A percentile compares a stretch with the other conserved stretches of the same genome.
Conservation (phyloP, 2,888 invertebrate species). For the Trimorus sp. region DNA sequence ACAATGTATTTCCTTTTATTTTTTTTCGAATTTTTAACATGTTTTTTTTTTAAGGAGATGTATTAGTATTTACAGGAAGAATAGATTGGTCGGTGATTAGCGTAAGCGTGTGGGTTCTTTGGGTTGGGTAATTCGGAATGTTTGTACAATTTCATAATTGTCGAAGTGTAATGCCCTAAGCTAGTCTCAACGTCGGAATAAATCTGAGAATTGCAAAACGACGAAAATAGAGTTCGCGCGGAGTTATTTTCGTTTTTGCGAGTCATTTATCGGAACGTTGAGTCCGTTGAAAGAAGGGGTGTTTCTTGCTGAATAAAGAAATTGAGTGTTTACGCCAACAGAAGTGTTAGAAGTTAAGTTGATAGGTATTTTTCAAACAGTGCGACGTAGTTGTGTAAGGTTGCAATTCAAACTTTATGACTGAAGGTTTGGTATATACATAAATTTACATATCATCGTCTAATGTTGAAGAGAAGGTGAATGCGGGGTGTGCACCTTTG, state of each 20-base stretch:
- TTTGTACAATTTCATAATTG: slow-evolving; percentile 18
- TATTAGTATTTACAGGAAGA: slow-evolving; percentile 41
- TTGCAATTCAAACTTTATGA: background rate
- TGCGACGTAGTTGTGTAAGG: background rate
- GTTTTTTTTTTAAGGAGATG: slow-evolving; percentile 3
- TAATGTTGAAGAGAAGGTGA: background rate
- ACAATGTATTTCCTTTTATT: slow-evolving; percentile 43
- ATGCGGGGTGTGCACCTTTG: no score
- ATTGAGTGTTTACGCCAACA: no score
- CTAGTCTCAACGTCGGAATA: slow-evolving; percentile 19
- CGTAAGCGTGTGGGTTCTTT: slow-evolving; percentile 22
- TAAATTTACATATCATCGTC: background rate
- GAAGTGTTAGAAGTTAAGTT: no score
- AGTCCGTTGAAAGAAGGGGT: background rate
- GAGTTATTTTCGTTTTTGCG: slow-evolving; percentile 29
- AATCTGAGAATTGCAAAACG: slow-evolving; percentile 5
- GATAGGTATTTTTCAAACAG: no score
- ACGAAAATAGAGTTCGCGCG: slow-evolving; percentile 9
- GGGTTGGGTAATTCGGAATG: slow-evolving; percentile 18
- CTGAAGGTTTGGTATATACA: background rate
- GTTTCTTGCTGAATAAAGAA: background rate
- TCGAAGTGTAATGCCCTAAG: no score
- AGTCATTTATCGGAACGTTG: slow-evolving; percentile 21
- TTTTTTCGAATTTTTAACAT: slow-evolving; percentile 7
- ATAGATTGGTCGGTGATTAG: slow-evolving; percentile 21